phyloP scores from a whole-genome alignment of 2,888 invertebrate species.

The Psylliodes chrysocephalus region DNA sequence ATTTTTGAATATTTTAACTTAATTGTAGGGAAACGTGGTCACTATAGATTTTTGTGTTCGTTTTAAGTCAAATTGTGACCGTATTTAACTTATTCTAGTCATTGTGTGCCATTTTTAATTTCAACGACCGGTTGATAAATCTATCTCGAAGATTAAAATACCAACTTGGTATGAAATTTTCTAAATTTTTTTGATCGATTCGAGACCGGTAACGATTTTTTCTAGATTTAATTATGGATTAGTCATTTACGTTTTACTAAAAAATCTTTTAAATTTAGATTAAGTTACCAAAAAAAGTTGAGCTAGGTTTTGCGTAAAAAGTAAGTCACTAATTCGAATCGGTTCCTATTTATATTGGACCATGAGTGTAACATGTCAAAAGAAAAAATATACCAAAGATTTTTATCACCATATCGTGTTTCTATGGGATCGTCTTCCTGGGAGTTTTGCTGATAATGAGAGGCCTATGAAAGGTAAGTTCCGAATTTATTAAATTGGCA shows the following conservation, averaged over 20 bases:
- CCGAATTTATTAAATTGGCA: background rate
- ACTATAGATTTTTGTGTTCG: background rate
- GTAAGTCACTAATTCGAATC: background rate
- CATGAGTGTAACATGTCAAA: conserved; percentile 16
- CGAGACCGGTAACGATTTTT: background rate
- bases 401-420: conserved; percentile 13
- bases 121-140: background rate
- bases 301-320: background rate
- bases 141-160: too few species aligned
- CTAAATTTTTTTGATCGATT: too few species aligned
- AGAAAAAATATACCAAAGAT: conserved; percentile 31
- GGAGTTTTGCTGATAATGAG: background rate
- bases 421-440: conserved; percentile 6
- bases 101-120: conserved; percentile 29
- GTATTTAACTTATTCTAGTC: conserved; percentile 27
- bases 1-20: background rate
- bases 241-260: too few species aligned
- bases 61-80: conserved; percentile 5
- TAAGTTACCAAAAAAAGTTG: background rate
- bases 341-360: conserved; percentile 5
- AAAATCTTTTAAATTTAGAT: too few species aligned
- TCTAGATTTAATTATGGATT: background rate
- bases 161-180: too few species aligned
- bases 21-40: background rate
- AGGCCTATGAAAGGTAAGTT: background rate